Base-by-base conservation (phyloP, 2,888 invertebrate species). In the Gonocerus acuteangulatus region DNA sequence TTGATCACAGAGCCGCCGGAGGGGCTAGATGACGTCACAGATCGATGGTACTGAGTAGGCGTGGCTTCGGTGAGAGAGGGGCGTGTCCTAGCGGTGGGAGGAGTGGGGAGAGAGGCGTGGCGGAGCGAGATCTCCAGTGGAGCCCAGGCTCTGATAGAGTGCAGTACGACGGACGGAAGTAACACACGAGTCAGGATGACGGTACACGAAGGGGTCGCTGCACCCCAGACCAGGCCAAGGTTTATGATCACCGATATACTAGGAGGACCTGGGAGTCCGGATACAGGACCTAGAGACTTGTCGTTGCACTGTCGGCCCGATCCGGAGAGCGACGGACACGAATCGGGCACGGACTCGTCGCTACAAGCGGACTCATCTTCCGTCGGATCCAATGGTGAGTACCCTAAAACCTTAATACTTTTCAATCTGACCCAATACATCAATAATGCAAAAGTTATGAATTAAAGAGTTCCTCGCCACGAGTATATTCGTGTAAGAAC, bases 161-260 rank as follows among this genome's bases (percentile, higher is more conserved):
- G 27, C 32, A 27, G 45, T 49, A 16, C 54, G 39, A 45, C 47
- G 45, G 51, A 47, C 21, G 39, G 23, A 39, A 36, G 18, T 34
- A 45, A 27, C 16, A 13, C 44, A 23, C 6, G 23, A 15, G 3
- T 22, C 6, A 16, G 18, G 57, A 68, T 68, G 68, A 68, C 68
- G 42, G 65, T 68, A 49, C 68, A 68, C 67, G 68, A 68, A 49
- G 66, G 67, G 66, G 75, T 77, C 74, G 78, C 77, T 74, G 77
- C 75, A 58, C 72, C 73, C 76, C 82, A 84, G 67, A 83, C 84
- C 54, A 80, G 89, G 69, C 88, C 89, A 65, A 78, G 89, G 68
- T 91, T 91, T 77, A 90, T 91, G 89, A 91, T 91, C 77, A 90
- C 89, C 69, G 91, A 91, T 74, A 91, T 91, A 71, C 79, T 91